A percentile compares a stretch with the other conserved stretches of the same genome.
These are phyloP conservation scores for Leptonema lineaticorne DNA, from an alignment of 1,140 invertebrate species.

Conservation along the genomic window DNA sequence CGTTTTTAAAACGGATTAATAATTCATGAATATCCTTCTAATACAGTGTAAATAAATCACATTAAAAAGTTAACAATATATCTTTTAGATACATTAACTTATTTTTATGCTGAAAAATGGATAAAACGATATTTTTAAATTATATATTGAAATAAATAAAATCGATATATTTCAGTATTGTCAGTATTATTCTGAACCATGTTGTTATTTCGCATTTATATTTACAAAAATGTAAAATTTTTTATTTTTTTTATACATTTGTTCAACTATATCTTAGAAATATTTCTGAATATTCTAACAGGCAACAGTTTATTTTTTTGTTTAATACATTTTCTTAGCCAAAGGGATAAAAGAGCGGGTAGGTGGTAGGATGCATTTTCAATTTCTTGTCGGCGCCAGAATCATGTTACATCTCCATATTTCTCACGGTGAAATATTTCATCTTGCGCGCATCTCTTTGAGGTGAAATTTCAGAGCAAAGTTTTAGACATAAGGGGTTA, in stretches of 20 bases:
- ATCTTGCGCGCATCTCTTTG: background rate
- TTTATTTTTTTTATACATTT: no score
- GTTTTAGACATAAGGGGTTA: background rate
- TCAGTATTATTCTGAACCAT: no score
- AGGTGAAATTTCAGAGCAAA: background rate
- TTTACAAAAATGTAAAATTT: no score
- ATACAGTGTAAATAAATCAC: slow-evolving; percentile 15
- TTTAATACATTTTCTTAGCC: slow-evolving; percentile 6
- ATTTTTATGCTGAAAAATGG: no score
- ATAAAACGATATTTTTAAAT: no score
- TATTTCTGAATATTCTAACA: background rate
- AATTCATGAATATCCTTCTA: slow-evolving; percentile 18
- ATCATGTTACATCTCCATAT: background rate
- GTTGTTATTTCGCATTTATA: no score
- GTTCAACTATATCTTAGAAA: no score
- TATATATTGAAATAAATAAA: no score
- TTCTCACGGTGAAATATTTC: background rate
- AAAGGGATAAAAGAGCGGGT: no score
- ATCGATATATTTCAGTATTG: no score
- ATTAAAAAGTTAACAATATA: no score
- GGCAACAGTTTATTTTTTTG: background rate
- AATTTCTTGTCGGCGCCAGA: background rate
- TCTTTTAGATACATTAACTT: no score
- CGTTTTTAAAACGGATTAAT: background rate
- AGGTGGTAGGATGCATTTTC: background rate